Base-by-base conservation (phyloP, 2,888 invertebrate species). In the Agrochola lychnidis region DNA sequence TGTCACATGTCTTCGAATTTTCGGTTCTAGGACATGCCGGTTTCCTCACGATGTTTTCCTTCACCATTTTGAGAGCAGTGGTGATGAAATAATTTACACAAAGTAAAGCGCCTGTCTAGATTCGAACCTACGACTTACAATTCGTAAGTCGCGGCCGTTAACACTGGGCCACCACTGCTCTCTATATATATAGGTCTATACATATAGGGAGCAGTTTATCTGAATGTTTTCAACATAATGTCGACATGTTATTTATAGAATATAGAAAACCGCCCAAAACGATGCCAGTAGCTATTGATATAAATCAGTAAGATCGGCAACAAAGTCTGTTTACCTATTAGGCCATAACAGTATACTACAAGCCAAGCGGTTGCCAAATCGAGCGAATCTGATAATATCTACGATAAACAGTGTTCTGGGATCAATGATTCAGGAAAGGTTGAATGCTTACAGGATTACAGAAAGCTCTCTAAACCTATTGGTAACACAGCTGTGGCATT, bases 291-390 rank as follows among this genome's bases (percentile, higher is more conserved):
- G 14, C n/a, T 56, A 74, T 42, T 22, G 76, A 67, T 63, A 25
- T 63, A 62, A 67, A 45, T 45, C 48, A 42, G 40, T 22, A 19
- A 66, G 22, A 66, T 67, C 56, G 48, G 62, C 67, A 64, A 78
- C 56, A 64, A 19, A 42, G 16, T 7, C 30, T 57, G 48, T 80
- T 36, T 80, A 72, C 71, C 53, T 63, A 56, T 56, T 10, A 6
- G 9, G 14, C 14, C 14, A 36, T 72, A 56, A 80, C 12, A 63
- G 12, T 80, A 40, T 63, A 30, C 53, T 40, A 56, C 40, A 14
- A 63, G 62, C 40, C n/a, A 56, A 48, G 12, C 48, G 56, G 40
- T 62, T 67, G 78, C 82, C 82, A 79, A 79, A 75, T 25, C 62
- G 62, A 48, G 66, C 61, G 36, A 56, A 62, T 79, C 30, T 22